Conservation (phyloP, 2,888 invertebrate species). For the Cephonodes hylas region DNA sequence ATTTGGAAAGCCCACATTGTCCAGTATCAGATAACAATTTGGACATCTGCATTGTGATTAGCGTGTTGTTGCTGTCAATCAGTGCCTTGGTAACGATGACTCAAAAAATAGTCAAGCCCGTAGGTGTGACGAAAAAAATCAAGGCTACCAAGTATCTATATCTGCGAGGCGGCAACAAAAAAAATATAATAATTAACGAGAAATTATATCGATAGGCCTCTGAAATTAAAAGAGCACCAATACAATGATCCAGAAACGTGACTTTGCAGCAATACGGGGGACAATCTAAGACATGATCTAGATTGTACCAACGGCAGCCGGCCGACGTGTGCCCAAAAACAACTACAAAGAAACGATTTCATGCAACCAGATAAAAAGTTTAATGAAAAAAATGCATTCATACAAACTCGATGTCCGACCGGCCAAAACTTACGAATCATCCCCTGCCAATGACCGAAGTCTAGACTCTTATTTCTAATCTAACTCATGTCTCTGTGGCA, state of each 20-base stretch:
- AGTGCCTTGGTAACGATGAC: conserved; percentile 51
- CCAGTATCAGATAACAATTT: conserved; percentile 68
- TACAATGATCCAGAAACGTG: conserved; percentile 67
- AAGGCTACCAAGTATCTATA: conserved; percentile 46
- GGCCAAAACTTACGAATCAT: conserved; percentile 71
- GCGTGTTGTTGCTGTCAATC: conserved; percentile 65
- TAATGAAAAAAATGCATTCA: conserved; percentile 63
- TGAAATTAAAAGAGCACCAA: conserved; percentile 63
- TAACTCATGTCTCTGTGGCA: conserved; percentile 40
- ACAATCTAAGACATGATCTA: conserved; percentile 77
- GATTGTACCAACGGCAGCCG: conserved; percentile 71
- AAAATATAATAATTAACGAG: conserved; percentile 66
- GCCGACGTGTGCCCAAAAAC: conserved; percentile 64
- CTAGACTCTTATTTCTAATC: conserved; percentile 58
- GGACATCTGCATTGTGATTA: conserved; percentile 65
- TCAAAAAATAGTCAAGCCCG: conserved; percentile 48
- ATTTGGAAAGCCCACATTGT: conserved; percentile 56
- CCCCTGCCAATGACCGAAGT: conserved; percentile 74
- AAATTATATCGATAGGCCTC: conserved; percentile 64
- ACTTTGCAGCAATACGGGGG: conserved; percentile 66
- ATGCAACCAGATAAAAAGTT: conserved; percentile 58
- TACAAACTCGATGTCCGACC: conserved; percentile 39
- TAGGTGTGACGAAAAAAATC: conserved; percentile 49
- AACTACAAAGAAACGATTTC: conserved; percentile 72
- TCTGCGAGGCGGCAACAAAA: conserved; percentile 45